Conservation (phyloP, 2,113 vertebrate genomes). For the Noturus placidus region DNA sequence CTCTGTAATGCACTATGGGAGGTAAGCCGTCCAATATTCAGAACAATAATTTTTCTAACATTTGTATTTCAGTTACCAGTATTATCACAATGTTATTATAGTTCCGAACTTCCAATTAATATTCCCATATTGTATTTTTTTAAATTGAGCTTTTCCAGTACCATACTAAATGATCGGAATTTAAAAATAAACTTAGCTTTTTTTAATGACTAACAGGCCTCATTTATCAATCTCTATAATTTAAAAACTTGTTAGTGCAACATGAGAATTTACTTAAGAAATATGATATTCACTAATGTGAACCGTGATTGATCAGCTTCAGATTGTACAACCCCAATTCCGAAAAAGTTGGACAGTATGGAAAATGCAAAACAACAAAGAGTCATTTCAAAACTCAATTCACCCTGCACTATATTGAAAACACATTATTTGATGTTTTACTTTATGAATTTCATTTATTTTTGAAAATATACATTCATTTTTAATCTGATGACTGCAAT, state of each 20-base stretch:
- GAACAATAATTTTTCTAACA: neutral
- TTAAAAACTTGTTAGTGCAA: neutral
- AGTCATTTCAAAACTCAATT: too few species aligned
- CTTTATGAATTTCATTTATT: too few species aligned
- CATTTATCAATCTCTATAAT: neutral
- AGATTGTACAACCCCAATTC: too few species aligned
- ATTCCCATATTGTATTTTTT: neutral
- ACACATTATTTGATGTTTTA: too few species aligned
- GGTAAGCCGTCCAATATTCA: slow-evolving; percentile 56
- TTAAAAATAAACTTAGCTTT: neutral
- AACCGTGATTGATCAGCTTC: too few species aligned
- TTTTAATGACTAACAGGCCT: neutral
- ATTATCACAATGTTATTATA: neutral
- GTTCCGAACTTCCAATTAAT: neutral
- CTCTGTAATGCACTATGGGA: slow-evolving; percentile 79
- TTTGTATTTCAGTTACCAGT: neutral
- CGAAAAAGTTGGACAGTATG: too few species aligned
- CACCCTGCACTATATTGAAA: too few species aligned
- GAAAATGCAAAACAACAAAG: too few species aligned
- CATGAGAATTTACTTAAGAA: too few species aligned
- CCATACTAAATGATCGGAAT: neutral
- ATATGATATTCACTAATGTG: too few species aligned
- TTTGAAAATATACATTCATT: too few species aligned
- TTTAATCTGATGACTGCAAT: too few species aligned
- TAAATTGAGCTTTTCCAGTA: neutral